Conservation (phyloP, 1,140 invertebrate genomes). For the Tetramorium simillimum region DNA sequence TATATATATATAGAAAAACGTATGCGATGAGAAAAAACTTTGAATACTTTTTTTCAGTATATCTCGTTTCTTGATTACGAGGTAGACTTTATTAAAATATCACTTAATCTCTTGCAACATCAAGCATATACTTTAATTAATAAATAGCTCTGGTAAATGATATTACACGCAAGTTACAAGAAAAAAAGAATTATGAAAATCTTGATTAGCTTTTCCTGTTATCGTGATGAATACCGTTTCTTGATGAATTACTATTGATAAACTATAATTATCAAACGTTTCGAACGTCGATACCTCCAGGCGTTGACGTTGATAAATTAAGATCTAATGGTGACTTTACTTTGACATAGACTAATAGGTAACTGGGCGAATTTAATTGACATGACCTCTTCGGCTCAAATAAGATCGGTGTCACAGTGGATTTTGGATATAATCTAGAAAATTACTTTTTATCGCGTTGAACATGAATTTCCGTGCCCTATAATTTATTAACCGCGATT, state of each 20-base stretch:
- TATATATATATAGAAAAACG: not conserved
- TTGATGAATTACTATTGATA: no score
- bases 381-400: not conserved
- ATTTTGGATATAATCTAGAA: not conserved
- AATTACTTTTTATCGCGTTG: not conserved
- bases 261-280: slow-evolving; percentile 28
- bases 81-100: not conserved
- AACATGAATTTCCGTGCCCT: not conserved
- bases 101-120: slow-evolving; percentile 9
- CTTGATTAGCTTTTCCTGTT: slow-evolving; percentile 31
- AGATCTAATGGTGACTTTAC: slow-evolving; percentile 34
- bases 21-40: not conserved
- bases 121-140: not conserved
- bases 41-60: not conserved
- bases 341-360: slow-evolving; percentile 14
- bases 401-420: not conserved
- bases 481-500: not conserved
- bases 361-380: slow-evolving; percentile 34
- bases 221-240: not conserved
- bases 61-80: not conserved
- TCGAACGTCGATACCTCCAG: not conserved
- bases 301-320: slow-evolving; percentile 51
- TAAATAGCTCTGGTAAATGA: not conserved
- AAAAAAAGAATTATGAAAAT: slow-evolving; percentile 14
- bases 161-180: not conserved